A percentile compares a stretch with the other conserved stretches of the same genome.
phyloP scores from a whole-genome alignment of 1,140 invertebrate genomes.

The Eueides isabella region DNA sequence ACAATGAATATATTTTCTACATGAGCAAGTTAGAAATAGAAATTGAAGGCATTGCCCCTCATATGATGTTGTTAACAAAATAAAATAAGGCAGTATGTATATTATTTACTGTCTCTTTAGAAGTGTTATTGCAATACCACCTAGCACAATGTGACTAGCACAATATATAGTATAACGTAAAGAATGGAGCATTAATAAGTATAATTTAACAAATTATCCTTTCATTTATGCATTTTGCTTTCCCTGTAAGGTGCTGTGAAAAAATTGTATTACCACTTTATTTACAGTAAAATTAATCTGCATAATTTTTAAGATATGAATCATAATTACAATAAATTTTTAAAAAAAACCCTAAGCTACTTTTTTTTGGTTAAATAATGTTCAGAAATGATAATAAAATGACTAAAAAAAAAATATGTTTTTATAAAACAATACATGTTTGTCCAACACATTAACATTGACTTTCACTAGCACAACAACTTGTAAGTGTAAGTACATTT shows the following conservation, averaged over 20 bases:
- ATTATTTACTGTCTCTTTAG: background rate
- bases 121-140: background rate
- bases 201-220: no score
- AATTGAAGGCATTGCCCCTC: conserved; percentile 51
- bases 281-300: no score
- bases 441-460: background rate
- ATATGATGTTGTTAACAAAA: conserved; percentile 32
- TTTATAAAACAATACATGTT: background rate
- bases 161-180: no score
- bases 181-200: no score
- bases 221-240: no score
- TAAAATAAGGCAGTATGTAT: background rate
- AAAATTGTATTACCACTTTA: no score
- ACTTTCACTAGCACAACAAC: background rate
- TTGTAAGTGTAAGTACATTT: background rate
- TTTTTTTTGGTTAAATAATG: no score
- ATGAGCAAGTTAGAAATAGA: conserved; percentile 54
- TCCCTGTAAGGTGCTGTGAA: no score
- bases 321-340: no score
- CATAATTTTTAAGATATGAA: no score
- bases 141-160: no score
- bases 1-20: conserved; percentile 43
- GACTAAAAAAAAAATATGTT: background rate
- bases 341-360: no score
- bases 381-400: background rate